Conservation (phyloP, 2,797 vertebrate genomes). For the Scleropages formosus region DNA sequence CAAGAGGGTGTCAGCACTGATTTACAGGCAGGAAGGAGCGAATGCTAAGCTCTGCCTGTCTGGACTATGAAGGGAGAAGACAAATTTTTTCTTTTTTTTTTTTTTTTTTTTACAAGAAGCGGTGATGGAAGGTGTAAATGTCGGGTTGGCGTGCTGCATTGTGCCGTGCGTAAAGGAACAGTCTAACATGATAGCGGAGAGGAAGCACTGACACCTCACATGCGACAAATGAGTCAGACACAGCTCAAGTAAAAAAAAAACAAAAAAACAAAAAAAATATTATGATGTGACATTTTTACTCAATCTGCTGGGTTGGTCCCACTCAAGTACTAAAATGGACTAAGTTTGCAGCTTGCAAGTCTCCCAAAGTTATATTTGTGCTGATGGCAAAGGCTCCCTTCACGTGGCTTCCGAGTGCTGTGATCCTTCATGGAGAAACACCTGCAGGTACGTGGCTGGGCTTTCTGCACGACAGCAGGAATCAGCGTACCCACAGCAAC, state of each 20-base stretch:
- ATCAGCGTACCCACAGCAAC: constrained; percentile 45
- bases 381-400: background rate
- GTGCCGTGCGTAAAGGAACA: constrained; percentile 57
- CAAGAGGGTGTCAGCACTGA: constrained; percentile 38
- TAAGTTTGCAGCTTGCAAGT: background rate
- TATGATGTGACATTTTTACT: constrained; percentile 13
- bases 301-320: constrained; percentile 12
- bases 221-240: constrained; percentile 50
- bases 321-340: constrained; percentile 9
- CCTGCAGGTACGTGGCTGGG: constrained; percentile 44
- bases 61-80: constrained; percentile 35
- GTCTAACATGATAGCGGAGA: constrained; percentile 21
- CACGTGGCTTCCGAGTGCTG: background rate
- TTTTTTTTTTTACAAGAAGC: constrained; percentile 35
- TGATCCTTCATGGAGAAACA: background rate
- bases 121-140: constrained; percentile 55
- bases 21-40: constrained; percentile 34
- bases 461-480: no score
- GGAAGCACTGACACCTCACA: constrained; percentile 65
- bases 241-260: constrained; percentile 30
- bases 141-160: constrained; percentile 63
- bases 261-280: background rate
- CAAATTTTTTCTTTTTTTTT: no score
- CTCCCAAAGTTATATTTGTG: background rate
- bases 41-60: constrained; percentile 30